Percentiles rank a stretch among this genome's conserved stretches.
Conservation (phyloP, 2,113 vertebrate species). For the Nothobranchius kuhntae region DNA sequence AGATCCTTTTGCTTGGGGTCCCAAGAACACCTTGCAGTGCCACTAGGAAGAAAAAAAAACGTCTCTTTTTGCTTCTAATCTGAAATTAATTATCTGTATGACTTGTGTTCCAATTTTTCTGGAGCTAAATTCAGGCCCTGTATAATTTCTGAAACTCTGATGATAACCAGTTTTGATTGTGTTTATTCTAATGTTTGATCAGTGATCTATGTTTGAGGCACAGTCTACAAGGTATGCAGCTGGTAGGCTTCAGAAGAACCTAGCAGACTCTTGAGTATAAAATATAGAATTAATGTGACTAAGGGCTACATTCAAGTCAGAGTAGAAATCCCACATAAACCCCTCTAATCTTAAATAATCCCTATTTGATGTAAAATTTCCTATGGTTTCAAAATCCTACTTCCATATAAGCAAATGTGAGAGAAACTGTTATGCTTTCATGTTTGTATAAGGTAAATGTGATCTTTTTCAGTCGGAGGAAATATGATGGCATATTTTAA, state of each 20-base stretch:
- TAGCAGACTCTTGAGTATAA: neutral
- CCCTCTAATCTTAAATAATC: neutral
- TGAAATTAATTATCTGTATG: too few relatives aligned
- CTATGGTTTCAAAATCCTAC: conserved; percentile 16
- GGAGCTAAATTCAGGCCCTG: neutral
- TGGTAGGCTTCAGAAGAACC: too few relatives aligned
- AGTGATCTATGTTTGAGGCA: neutral
- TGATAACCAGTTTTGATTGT: neutral
- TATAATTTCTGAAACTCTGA: neutral
- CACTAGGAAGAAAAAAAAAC: too few relatives aligned
- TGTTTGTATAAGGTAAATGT: conserved; percentile 31
- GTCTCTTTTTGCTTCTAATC: too few relatives aligned
- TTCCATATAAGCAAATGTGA: conserved; percentile 21
- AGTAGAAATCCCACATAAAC: neutral
- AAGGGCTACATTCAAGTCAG: too few relatives aligned
- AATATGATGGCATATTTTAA: conserved; percentile 78
- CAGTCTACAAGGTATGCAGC: neutral
- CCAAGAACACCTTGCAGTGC: too few relatives aligned
- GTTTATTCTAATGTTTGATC: neutral
- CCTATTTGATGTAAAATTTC: conserved; percentile 3
- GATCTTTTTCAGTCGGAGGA: conserved; percentile 39
- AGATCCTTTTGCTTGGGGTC: too few relatives aligned
- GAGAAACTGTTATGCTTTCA: neutral
- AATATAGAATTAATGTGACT: neutral
- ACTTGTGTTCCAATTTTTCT: neutral